Evolutionary conservation across 1,140 invertebrate genomes (phyloP), one percentile per base, ranked within the genome.

Genomic region (Lasioglossum baleicum): DNA sequence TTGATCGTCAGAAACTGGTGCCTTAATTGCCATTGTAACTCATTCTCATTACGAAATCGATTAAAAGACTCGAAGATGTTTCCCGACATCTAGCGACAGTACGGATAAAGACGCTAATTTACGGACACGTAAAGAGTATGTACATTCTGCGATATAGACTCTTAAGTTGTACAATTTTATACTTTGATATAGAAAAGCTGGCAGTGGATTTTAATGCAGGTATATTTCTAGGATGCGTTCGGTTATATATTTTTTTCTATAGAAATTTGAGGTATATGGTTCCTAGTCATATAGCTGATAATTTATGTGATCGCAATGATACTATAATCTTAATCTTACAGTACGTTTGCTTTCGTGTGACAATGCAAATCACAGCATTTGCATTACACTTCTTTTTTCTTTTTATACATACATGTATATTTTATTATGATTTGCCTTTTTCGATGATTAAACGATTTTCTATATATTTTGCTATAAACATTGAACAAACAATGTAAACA

Each of bases 211-310:
- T 64, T 63, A 8, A 63, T 68, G 26, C 22, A 56, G 7, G 11
- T 78, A 8, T 56, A 56, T 31, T 65, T 78, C 17, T 48, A 65
- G 11, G 6, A 64, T 64, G 26, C 5, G 22, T 58, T n/a, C 44
- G 4, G 20, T 58, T 58, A 75, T 8, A 13, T 63, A 2, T 63
- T 82, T 73, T 13, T 82, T 73, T 17, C 3, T 56, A 31, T 58
- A 58, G 26, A 69, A 13, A 74, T 51, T 53, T 44, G 56, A 70
- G 58, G 42, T 82, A 42, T 63, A 71, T 51, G 60, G 31, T 84
- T 84, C 42, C 79, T 84, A 84, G 83, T 78, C 83, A 81, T 73
- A 35, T 67, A 82, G 73, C n/a, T 65, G 22, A 61, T 80, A 60
- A n/a, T 83, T 88, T 66, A 72, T 22, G 8, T 75, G 71, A 71